These are phyloP conservation scores for Teleiodes luculella DNA, from an alignment of 2,888 invertebrate genomes.

Conservation along the genomic window DNA sequence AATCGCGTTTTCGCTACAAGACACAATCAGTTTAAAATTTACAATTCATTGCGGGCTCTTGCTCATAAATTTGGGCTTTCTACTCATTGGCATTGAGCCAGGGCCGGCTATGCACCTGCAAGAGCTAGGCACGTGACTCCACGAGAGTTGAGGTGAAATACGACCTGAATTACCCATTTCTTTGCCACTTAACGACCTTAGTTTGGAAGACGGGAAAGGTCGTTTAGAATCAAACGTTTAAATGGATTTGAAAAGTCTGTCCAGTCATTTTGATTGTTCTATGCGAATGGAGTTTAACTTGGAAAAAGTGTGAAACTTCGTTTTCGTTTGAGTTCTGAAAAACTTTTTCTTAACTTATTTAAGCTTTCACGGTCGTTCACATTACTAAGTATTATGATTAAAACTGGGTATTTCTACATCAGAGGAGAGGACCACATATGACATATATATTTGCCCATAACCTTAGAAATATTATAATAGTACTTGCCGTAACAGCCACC, in stretches of 20 bases:
- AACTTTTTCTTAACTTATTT: too few species aligned
- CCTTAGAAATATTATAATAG: too few species aligned
- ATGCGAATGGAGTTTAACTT: background rate
- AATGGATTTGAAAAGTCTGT: background rate
- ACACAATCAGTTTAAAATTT: constrained; percentile 4
- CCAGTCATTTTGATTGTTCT: too few species aligned
- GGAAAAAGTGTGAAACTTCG: background rate
- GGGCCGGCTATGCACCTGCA: background rate
- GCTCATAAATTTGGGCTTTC: constrained; percentile 5
- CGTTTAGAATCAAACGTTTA: background rate
- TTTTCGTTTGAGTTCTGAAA: too few species aligned
- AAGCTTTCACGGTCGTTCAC: too few species aligned
- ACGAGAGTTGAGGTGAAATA: background rate
- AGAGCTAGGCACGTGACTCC: background rate
- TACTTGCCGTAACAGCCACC: too few species aligned
- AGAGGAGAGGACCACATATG: too few species aligned
- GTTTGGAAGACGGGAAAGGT: background rate
- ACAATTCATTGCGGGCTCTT: constrained; percentile 4
- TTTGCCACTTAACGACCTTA: constrained; percentile 1
- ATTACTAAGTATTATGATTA: too few species aligned
- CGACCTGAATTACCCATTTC: background rate
- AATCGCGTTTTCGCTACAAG: background rate
- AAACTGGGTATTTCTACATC: too few species aligned
- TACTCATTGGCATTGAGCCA: constrained; percentile 2
- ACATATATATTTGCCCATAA: too few species aligned